Conservation (phyloP, 2,113 vertebrate genomes). For the Hippolais icterina region DNA sequence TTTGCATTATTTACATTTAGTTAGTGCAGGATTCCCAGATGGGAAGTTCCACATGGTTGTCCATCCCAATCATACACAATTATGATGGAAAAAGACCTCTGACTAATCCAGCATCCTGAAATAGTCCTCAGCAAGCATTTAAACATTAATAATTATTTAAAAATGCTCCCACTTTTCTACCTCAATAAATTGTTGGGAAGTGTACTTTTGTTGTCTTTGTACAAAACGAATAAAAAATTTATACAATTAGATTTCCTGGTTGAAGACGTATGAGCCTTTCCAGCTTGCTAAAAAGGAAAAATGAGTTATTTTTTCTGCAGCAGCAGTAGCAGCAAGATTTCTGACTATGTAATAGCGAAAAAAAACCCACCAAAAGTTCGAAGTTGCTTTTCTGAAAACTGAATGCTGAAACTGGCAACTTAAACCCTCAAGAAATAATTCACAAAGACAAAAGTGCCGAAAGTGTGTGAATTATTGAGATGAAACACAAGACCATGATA, state of each 20-base stretch:
- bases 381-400: constrained; percentile 3
- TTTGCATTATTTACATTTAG: constrained; percentile 45
- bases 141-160: not conserved
- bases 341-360: not conserved
- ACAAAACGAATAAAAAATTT: not conserved
- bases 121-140: not conserved
- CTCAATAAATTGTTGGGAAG: not conserved
- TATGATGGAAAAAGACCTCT: not conserved
- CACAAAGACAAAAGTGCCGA: not conserved
- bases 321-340: not conserved
- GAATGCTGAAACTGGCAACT: not conserved
- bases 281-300: not conserved
- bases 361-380: not conserved
- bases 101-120: constrained; percentile 1
- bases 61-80: not conserved
- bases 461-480: not conserved
- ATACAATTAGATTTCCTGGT: not conserved
- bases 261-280: not conserved
- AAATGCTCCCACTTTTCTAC: not conserved
- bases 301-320: not conserved
- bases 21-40: constrained; percentile 25
- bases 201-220: not conserved
- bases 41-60: constrained; percentile 31
- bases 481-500: not conserved
- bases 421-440: constrained; percentile 1